These are phyloP conservation scores for Unio delphinus DNA, from an alignment of 2,888 invertebrate genomes.

Conservation along the genomic window DNA sequence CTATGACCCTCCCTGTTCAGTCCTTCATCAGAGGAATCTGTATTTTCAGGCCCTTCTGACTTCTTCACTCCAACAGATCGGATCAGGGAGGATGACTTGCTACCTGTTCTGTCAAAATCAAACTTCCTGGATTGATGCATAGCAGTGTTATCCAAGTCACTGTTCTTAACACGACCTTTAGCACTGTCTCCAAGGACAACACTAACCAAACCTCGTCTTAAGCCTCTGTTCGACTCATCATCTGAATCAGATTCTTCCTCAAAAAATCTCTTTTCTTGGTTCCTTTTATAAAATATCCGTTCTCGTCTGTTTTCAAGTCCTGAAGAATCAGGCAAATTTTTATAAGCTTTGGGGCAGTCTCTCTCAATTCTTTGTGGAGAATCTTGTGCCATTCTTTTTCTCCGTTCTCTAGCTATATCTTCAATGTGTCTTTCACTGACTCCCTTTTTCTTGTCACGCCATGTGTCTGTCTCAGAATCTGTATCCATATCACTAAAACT, in stretches of 20 bases:
- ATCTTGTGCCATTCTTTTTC: constrained; percentile 27
- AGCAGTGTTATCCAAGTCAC: too few relatives aligned
- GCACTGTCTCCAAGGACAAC: constrained; percentile 6
- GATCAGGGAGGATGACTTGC: too few relatives aligned
- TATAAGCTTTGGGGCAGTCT: too few relatives aligned
- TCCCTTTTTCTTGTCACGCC: constrained; percentile 39
- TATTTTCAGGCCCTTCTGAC: constrained; percentile 1
- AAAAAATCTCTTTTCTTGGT: constrained; percentile 1
- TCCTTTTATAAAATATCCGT: too few relatives aligned
- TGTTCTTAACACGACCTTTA: too few relatives aligned
- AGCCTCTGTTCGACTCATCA: constrained; percentile 9
- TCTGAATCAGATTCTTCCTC: constrained; percentile 26
- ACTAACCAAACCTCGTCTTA: constrained; percentile 18
- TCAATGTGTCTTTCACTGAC: constrained; percentile 30
- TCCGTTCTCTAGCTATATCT: constrained; percentile 44
- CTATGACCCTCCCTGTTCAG: not conserved
- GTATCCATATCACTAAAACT: constrained; percentile 49
- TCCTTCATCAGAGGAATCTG: constrained; percentile 8
- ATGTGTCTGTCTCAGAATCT: constrained; percentile 43
- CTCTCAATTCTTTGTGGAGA: constrained; percentile 4
- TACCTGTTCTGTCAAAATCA: too few relatives aligned
- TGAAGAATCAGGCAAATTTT: too few relatives aligned
- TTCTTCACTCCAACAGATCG: not conserved
- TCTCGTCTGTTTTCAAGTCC: too few relatives aligned
- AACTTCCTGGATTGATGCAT: too few relatives aligned